Percentiles rank a stretch among this genome's conserved stretches.
Evolutionary conservation across 23 tunicate genomes (phyloP).

Genomic region (Corella eumyota): DNA sequence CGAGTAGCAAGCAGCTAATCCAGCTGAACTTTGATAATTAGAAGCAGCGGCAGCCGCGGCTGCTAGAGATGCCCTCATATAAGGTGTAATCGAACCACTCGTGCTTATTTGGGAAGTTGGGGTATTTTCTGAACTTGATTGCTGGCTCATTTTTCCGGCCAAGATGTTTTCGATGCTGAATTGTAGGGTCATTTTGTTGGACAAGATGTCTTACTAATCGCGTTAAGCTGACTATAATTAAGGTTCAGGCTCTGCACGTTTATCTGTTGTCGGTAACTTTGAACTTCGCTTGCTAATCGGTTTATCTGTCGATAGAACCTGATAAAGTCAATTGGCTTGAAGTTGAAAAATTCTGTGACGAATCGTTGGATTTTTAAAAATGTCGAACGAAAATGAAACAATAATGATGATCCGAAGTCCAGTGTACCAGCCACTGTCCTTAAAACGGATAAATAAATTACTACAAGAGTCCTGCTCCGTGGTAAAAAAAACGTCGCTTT

Average conservation of each 20-base stretch:
- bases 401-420: conserved; percentile 43
- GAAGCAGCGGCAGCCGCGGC: conserved; percentile 83
- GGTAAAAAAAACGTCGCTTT: conserved; percentile 30
- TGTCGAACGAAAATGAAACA: too few species aligned
- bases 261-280: too few species aligned
- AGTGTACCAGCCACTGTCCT: conserved; percentile 95
- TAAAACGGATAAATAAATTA: conserved; percentile 33
- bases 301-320: too few species aligned
- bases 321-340: not conserved
- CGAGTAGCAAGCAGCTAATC: conserved; percentile 54
- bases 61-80: conserved; percentile 64
- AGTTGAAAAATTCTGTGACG: too few species aligned
- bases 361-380: too few species aligned
- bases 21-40: conserved; percentile 37
- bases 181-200: conserved; percentile 71
- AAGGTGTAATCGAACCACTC: conserved; percentile 45
- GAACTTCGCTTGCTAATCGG: too few species aligned
- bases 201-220: not conserved
- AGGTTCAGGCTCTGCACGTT: too few species aligned
- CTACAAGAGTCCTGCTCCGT: conserved; percentile 97
- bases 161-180: conserved; percentile 90
- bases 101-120: conserved; percentile 17
- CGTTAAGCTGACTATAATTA: too few species aligned
- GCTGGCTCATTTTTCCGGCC: conserved; percentile 35
- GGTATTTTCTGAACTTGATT: conserved; percentile 7